Percentiles rank a stretch among this genome's conserved stretches.
Conservation (phyloP, 2,113 vertebrate species). For the Petaurus breviceps region DNA sequence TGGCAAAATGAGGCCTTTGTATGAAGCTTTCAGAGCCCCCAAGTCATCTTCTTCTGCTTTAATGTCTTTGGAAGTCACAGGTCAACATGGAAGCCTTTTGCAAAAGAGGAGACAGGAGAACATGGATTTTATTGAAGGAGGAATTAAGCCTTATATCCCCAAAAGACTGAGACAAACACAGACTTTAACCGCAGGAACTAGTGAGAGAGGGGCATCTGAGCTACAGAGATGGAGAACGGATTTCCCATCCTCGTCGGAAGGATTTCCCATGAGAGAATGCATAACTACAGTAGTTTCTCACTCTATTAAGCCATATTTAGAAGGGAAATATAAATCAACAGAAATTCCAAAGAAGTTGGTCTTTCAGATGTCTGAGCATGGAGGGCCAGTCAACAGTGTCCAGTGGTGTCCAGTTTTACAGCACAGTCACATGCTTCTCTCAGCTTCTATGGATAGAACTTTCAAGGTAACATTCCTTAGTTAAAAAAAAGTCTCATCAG, state of each 20-base stretch:
- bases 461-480: constrained; percentile 88
- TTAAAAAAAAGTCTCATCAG: neutral
- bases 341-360: constrained; percentile 86
- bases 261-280: neutral
- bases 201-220: constrained; percentile 29
- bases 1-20: neutral
- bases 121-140: constrained; percentile 38
- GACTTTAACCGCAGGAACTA: neutral
- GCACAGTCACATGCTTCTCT: constrained; percentile 93
- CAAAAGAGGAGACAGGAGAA: constrained; percentile 76
- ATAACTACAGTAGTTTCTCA: constrained; percentile 80
- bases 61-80: neutral
- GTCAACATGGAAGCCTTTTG: rapidly evolving
- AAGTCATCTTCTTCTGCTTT: neutral
- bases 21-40: neutral
- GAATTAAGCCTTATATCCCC: constrained; percentile 90
- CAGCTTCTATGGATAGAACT: constrained; percentile 95
- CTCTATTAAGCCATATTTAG: constrained; percentile 88
- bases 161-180: constrained; percentile 88
- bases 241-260: neutral
- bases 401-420: constrained; percentile 92
- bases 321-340: constrained; percentile 78
- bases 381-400: constrained; percentile 90
- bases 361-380: constrained; percentile 87
- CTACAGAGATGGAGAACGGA: neutral